Evolutionary conservation across 64 coral and sea anemone species (phyloP), one percentile per base, ranked within the genome.

Genomic region (Dendrophyllia cribrosa): DNA sequence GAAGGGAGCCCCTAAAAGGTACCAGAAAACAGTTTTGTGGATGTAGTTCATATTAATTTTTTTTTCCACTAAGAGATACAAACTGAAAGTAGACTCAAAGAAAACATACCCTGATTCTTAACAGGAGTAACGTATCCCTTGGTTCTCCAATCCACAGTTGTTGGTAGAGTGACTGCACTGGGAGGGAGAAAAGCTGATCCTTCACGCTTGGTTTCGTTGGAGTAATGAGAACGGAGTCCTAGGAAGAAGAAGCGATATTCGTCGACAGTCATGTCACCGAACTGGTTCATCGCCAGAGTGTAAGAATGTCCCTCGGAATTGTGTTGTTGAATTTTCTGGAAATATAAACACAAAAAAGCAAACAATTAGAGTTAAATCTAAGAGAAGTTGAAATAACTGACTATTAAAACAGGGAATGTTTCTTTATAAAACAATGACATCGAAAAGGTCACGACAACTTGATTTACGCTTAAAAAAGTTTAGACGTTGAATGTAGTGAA

Each of bases 51-150:
- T 7, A 56, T 6, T 56, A 56, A 12, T 7, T 56, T 12, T 55
- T 7, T 5, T 56, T 56, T 56, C 7, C 7, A 9, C 12, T 56
- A 56, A 3, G 25, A 26, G 25, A 44, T 4, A 15, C 26, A 14
- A 15, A 0, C 4, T 26, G 8, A 48, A 84, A 20, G 10, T 13
- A 17, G 7, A 66, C 1, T 17, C 65, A 4, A 1, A 26, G 4
- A 53, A 72, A 17, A 66, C 74, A 14, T 86, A 95, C 96, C 85
- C 76, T 98, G 96, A 71, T 98, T 89, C 79, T 98, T 98, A 6
- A 98, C 93, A 7, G 85, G 89, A 20, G 96, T 98, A 46, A 98
- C 96, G 73, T 98, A 98, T 24, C 96, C 96, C 67, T 95, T 51
- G 1, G 70, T 92, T 64, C 96, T 94, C 96, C 96, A 98, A 43